Base-by-base conservation (phyloP, 2,797 vertebrate species). In the Neosilurus hyrtlii region DNA sequence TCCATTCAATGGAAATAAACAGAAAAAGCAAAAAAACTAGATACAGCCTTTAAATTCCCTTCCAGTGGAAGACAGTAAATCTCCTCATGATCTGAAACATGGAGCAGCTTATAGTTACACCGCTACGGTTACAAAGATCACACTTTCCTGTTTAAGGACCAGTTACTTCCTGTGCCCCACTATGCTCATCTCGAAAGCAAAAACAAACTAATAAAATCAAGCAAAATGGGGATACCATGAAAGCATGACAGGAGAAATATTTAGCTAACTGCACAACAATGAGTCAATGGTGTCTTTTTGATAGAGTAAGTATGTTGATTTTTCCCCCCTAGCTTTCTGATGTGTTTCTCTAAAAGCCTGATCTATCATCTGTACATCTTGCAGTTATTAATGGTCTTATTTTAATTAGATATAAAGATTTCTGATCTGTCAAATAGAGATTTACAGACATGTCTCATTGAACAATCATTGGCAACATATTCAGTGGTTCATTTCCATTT, bases 31-130 rank as follows among this genome's bases (percentile, higher is more conserved):
- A 14, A n/a, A 52, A 88, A 85, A 76, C 82, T 26, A 81, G 51
- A 85, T 88, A 80, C 82, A 91, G 92, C 90, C 92, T 95, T 92
- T 90, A 84, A 90, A 90, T 93, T 89, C 89, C 91, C 93, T 90
- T 92, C 93, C 91, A 91, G 88, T 95, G 94, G 95, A 96, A 95
- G 94, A 96, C 89, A 82, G 85, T 68, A 84, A 87, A 88, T 88
- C 87, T 90, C 86, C 88, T 85, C 77, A 78, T 63, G 71, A 86
- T 83, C 81, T 77, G 54, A 76, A 83, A 76, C 16, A 70, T 72
- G 26, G 59, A 81, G 59, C 68, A 81, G 72, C 75, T 71, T 84
- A 70, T 57, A 83, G 70, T 26, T 43, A 67, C 82, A 82, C 82
- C 82, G 79, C 86, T 82, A 70, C 76, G 49, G 24, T 78, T 87